phyloP scores from a whole-genome alignment of 2,797 vertebrate genomes.

The Phoxinus dragarum region DNA sequence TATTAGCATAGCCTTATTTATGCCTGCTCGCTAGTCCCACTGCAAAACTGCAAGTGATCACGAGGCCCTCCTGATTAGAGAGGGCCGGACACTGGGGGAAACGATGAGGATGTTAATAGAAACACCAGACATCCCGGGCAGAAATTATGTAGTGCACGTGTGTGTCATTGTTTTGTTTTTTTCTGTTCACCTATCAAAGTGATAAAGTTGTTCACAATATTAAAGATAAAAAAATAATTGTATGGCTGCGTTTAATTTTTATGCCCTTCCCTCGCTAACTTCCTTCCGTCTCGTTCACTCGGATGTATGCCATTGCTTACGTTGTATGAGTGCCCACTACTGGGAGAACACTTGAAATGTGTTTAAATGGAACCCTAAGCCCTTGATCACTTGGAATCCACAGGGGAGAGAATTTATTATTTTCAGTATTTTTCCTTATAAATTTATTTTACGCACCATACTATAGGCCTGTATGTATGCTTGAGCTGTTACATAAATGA shows the following conservation, averaged over 20 bases:
- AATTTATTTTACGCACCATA: background rate
- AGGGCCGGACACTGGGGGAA: constrained; percentile 55
- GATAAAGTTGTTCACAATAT: background rate
- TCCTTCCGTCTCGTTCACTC: background rate
- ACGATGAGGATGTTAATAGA: constrained; percentile 46
- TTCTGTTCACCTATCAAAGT: background rate
- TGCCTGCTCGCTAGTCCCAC: constrained; percentile 65
- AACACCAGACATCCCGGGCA: background rate
- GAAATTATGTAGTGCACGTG: constrained; percentile 17
- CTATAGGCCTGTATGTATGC: background rate
- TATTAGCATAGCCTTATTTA: constrained; percentile 81
- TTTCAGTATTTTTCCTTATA: background rate
- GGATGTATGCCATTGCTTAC: background rate
- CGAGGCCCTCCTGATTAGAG: constrained; percentile 64
- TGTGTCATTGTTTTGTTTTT: background rate
- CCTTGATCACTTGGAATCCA: background rate
- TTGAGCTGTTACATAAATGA: background rate
- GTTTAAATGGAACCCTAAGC: background rate
- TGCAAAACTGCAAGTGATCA: constrained; percentile 68
- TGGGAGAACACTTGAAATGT: background rate
- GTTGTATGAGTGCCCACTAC: background rate
- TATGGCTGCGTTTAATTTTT: background rate
- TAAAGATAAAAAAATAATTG: background rate
- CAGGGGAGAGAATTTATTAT: background rate
- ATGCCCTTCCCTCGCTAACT: background rate